Percentiles rank a stretch among this genome's conserved stretches.
phyloP scores from a whole-genome alignment of 1,140 invertebrate species.

The Anagrus nilaparvatae region DNA sequence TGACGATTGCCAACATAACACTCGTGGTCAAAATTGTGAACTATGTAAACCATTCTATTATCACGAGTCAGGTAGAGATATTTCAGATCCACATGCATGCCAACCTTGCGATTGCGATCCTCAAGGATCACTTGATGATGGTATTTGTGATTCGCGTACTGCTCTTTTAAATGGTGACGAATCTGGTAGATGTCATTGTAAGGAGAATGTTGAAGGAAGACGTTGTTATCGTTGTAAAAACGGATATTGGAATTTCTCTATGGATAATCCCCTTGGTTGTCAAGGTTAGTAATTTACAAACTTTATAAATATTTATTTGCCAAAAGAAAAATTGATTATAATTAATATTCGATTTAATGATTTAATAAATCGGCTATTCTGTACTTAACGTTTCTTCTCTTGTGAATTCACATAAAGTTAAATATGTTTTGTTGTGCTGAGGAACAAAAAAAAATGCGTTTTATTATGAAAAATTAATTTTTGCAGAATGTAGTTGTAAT shows the following conservation, averaged over 20 bases:
- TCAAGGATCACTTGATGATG: conserved; percentile 60
- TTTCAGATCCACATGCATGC: conserved; percentile 81
- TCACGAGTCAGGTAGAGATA: conserved; percentile 66
- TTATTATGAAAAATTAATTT: no score
- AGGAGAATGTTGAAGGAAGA: conserved; percentile 54
- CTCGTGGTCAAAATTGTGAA: conserved; percentile 87
- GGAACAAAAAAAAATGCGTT: no score
- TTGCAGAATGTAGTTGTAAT: conserved; percentile 73
- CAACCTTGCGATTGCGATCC: conserved; percentile 58
- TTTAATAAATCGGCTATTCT: no score
- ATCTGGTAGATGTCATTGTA: conserved; percentile 63
- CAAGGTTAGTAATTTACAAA: no score
- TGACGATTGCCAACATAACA: conserved; percentile 85
- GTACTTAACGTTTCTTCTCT: no score
- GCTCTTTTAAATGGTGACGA: conserved; percentile 49
- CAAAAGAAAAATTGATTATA: no score
- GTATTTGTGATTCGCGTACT: conserved; percentile 64
- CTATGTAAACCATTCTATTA: conserved; percentile 88
- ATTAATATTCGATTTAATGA: no score
- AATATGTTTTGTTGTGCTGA: no score
- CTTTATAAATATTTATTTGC: no score
- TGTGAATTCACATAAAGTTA: no score
- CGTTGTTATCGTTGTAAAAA: conserved; percentile 59
- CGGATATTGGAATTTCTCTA: conserved; percentile 68
- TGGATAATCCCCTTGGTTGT: conserved; percentile 64